Conservation (phyloP, 2,888 invertebrate genomes). For the Aporophyla nigra region DNA sequence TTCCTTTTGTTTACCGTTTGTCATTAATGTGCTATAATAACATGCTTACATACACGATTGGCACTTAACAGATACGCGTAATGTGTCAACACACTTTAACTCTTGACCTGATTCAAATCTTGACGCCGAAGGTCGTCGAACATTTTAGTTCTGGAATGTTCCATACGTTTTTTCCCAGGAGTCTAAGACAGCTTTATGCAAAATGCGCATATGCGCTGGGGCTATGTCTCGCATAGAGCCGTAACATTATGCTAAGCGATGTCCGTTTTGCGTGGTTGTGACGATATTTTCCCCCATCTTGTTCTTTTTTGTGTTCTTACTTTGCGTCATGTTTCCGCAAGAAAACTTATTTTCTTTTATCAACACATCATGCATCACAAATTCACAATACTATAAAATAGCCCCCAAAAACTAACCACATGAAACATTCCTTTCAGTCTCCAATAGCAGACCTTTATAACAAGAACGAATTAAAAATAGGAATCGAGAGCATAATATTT, state of each 20-base stretch:
- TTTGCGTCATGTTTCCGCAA: too few species aligned
- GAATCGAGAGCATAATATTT: background rate
- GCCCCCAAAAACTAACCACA: background rate
- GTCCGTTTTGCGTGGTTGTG: too few species aligned
- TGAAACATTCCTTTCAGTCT: background rate
- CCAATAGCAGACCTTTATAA: background rate
- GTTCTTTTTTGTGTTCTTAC: too few species aligned
- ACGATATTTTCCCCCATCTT: too few species aligned
- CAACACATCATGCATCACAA: too few species aligned
- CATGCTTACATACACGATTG: background rate
- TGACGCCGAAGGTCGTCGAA: conserved; percentile 10
- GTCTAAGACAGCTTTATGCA: background rate
- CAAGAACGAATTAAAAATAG: background rate
- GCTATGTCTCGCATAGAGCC: too few species aligned
- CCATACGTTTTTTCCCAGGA: background rate
- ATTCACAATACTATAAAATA: too few species aligned
- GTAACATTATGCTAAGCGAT: too few species aligned
- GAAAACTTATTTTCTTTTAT: too few species aligned
- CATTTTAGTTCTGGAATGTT: conserved; percentile 2
- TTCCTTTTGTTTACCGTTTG: background rate
- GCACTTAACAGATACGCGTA: conserved; percentile 28
- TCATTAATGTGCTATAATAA: conserved; percentile 18
- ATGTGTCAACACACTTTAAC: conserved; percentile 33
- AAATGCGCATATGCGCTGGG: too few species aligned
- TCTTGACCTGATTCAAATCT: conserved; percentile 41